Percentiles rank a stretch among this genome's conserved stretches.
phyloP scores from a whole-genome alignment of 2,888 invertebrate species.

The Drosophila falleni region DNA sequence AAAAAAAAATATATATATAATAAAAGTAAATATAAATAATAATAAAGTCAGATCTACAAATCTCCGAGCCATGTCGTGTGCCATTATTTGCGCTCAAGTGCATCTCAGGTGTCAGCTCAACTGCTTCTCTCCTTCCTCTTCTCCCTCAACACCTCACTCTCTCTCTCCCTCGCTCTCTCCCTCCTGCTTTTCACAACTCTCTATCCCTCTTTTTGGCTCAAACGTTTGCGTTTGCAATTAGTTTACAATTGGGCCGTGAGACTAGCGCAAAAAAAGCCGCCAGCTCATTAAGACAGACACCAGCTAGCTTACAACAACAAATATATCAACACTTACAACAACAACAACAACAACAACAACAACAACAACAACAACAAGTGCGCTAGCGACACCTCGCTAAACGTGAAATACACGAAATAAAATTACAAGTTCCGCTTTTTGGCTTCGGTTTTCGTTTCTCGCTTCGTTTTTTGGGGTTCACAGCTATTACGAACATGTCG shows the following conservation, averaged over 20 bases:
- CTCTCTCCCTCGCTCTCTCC: background rate
- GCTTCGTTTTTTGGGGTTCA: slow-evolving; percentile 26
- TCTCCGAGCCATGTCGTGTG: slow-evolving; percentile 59
- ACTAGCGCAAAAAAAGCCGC: slow-evolving; percentile 63
- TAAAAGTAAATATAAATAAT: background rate
- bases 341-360: slow-evolving; percentile 28
- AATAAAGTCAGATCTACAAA: slow-evolving; percentile 9
- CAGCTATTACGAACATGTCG: slow-evolving; percentile 24
- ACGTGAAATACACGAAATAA: slow-evolving; percentile 76
- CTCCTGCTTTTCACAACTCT: background rate
- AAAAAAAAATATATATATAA: background rate
- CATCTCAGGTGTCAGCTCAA: slow-evolving; percentile 60
- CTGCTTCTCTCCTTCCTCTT: background rate
- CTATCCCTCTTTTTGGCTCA: slow-evolving; percentile 9
- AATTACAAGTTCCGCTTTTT: slow-evolving; percentile 80
- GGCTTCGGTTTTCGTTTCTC: slow-evolving; percentile 39
- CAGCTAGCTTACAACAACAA: slow-evolving; percentile 31
- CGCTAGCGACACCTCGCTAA: slow-evolving; percentile 56
- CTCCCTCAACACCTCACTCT: background rate
- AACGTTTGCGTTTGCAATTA: slow-evolving; percentile 73
- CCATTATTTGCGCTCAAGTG: slow-evolving; percentile 74
- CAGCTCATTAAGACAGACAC: slow-evolving; percentile 70
- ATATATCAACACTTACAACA: slow-evolving; percentile 34
- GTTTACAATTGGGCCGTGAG: slow-evolving; percentile 80
- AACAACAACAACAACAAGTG: slow-evolving; percentile 26